Evolutionary conservation across 2,113 vertebrate species (phyloP).

Genomic region (Aspidoscelis tigris): DNA sequence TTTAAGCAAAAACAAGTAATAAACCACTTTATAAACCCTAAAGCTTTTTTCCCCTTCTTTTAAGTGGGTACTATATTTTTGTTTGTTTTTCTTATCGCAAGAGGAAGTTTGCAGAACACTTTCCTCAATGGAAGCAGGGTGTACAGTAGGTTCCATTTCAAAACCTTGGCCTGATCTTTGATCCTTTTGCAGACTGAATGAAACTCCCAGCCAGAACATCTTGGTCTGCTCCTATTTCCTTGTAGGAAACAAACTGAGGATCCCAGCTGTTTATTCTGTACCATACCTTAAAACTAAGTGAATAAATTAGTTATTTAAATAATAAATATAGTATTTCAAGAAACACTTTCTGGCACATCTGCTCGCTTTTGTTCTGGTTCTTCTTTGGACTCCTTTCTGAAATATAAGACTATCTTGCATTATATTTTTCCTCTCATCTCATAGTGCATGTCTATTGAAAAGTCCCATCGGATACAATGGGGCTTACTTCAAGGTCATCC

Average conservation of each 20-base stretch:
- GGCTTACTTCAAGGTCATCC: neutral
- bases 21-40: neutral
- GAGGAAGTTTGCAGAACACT: too few species aligned
- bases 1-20: neutral
- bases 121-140: too few species aligned
- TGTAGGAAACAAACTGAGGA: too few species aligned
- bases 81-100: neutral
- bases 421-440: too few species aligned
- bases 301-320: too few species aligned
- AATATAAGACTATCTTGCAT: neutral
- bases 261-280: too few species aligned
- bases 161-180: too few species aligned
- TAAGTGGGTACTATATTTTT: neutral
- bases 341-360: neutral
- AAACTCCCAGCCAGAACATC: too few species aligned
- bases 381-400: neutral
- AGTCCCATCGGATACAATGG: neutral
- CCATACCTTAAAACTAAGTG: too few species aligned
- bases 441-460: neutral
- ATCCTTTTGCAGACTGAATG: too few species aligned
- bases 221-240: too few species aligned
- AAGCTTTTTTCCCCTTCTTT: neutral
- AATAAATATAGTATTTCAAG: neutral
- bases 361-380: neutral
- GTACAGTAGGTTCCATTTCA: too few species aligned